Percentiles rank a stretch among this genome's conserved stretches.
Conservation (phyloP, 2,888 invertebrate genomes). For the Ormyrus labotus region DNA sequence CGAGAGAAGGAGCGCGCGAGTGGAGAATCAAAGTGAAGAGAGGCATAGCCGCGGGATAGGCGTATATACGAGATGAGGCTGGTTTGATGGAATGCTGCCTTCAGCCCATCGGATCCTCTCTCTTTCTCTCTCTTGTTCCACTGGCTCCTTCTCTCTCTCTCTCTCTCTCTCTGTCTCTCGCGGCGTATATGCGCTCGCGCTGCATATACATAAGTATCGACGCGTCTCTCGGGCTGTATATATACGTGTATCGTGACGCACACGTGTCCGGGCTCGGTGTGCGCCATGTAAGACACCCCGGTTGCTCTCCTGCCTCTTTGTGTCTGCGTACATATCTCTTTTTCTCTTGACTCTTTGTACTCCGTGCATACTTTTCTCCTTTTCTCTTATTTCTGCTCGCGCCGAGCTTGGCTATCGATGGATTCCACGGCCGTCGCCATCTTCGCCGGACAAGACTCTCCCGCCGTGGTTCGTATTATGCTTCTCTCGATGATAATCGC, state of each 20-base stretch:
- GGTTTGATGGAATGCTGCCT: slow-evolving; percentile 75
- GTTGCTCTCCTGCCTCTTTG: slow-evolving; percentile 32
- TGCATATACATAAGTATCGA: slow-evolving; percentile 55
- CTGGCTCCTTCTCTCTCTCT: slow-evolving; percentile 43
- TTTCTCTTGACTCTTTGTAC: neutral
- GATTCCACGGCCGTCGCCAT: slow-evolving; percentile 61
- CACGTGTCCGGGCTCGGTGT: slow-evolving; percentile 10
- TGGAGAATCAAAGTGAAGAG: slow-evolving; percentile 58
- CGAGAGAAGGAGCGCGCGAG: slow-evolving; percentile 49
- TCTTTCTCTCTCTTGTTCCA: neutral
- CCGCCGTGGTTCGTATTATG: neutral
- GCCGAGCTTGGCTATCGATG: slow-evolving; percentile 5
- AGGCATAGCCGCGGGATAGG: slow-evolving; percentile 68
- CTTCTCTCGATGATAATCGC: slow-evolving; percentile 37
- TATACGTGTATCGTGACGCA: neutral
- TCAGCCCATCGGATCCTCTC: slow-evolving; percentile 41
- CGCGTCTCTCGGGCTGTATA: slow-evolving; percentile 15
- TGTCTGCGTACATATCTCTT: slow-evolving; percentile 6
- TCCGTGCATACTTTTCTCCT: neutral
- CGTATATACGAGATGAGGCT: slow-evolving; percentile 73
- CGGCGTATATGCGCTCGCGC: slow-evolving; percentile 5
- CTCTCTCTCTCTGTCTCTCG: slow-evolving; percentile 42
- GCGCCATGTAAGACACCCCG: slow-evolving; percentile 47
- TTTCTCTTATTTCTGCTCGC: slow-evolving; percentile 5
- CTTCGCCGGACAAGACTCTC: slow-evolving; percentile 60